Evolutionary conservation across 2,888 invertebrate species (phyloP).

Genomic region (Argyresthia goedartella): DNA sequence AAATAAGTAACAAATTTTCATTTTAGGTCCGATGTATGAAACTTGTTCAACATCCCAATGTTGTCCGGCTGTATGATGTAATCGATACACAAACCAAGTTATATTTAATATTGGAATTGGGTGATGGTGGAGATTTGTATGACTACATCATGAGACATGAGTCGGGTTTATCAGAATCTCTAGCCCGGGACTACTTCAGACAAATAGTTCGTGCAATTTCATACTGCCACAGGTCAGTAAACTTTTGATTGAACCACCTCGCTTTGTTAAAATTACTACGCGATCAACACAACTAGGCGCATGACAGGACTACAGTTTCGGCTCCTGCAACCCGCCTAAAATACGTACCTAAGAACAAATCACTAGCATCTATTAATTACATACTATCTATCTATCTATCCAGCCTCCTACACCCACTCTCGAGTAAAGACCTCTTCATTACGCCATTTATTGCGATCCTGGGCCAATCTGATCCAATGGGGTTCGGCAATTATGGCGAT

Average conservation of each 20-base stretch:
- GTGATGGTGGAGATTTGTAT: conserved; percentile 98
- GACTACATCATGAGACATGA: conserved; percentile 98
- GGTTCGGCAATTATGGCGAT: no score
- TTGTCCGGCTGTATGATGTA: conserved; percentile 97
- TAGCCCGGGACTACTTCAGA: conserved; percentile 93
- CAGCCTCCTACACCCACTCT: no score
- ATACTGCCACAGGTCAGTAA: conserved; percentile 88
- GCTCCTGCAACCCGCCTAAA: no score
- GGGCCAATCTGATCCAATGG: no score
- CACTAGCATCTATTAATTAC: no score
- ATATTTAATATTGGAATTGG: conserved; percentile 95
- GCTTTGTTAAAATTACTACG: not conserved
- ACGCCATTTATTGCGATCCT: no score
- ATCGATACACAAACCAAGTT: conserved; percentile 99
- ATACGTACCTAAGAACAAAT: no score
- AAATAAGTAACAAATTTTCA: no score
- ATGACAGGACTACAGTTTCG: no score
- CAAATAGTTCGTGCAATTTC: conserved; percentile 98
- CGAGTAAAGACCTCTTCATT: no score
- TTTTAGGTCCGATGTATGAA: conserved; percentile 95
- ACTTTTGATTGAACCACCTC: conserved; percentile 15
- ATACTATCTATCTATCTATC: no score
- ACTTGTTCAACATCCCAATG: conserved; percentile 98
- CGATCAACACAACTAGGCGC: no score
- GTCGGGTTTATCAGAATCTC: conserved; percentile 84